Evolutionary conservation across 2,888 invertebrate species (phyloP), one percentile per base, ranked within the genome.

Genomic region (Pollenia labialis): DNA sequence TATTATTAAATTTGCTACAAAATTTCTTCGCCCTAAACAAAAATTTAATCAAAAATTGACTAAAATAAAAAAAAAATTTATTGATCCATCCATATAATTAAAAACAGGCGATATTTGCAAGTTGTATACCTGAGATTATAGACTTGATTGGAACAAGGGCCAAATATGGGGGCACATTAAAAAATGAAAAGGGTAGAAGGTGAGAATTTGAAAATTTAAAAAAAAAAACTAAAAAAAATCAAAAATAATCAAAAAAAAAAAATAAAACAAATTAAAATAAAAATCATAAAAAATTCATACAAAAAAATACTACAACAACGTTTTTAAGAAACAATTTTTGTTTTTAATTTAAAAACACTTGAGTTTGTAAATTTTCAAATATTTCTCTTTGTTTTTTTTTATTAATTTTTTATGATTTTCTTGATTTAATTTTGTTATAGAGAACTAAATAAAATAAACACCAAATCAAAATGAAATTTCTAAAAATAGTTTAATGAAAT

Each of bases 141-240:
- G 99, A 99, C 96, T 98, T 99, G 96, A 98, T 99, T 96, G 99
- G 99, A 95, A 98, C 98, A 96, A 97, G 99, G 95, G 98, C 99
- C 95, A 99, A 99, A 96, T 99, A 99, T 96, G 99, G 99, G 95
- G 99, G 99, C 95, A 98, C 99, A 95, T 98, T 98, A 97, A 99
- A 99, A 97, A 99, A 99, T 96, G 99, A 99, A 96, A 97, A 98
- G 95, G 99, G 99, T 96, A 97, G 99, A 97, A 99, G 99, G 99
- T 99, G 97, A 97, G 97, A 93, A 91, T 69, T 54, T 81, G 58
- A 89, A 91, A 88, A 87, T 88, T 90, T 85, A 85, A 88, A 85
- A 87, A 83, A 77, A 84, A 88, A 80, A 85, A 80, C 66, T 46
- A 77, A 90, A 90, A 89, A 87, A 87, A 87, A 88, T 88, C 42